phyloP scores from a whole-genome alignment of 2,113 vertebrate species.

The Mesembrinibis cayennensis region DNA sequence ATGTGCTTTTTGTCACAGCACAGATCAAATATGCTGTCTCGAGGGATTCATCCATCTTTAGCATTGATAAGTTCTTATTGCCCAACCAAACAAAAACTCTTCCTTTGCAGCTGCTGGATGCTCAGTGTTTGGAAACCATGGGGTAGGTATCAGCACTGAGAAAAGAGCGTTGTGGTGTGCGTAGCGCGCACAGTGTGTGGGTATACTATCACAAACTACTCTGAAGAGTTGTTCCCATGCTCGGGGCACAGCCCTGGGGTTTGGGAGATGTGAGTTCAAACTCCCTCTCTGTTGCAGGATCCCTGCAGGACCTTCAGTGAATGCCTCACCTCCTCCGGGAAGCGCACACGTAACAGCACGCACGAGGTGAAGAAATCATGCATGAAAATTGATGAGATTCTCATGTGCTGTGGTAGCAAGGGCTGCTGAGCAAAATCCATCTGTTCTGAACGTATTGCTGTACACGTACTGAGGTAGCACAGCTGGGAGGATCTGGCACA shows the following conservation, averaged over 20 bases:
- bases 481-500: neutral
- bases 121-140: neutral
- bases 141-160: neutral
- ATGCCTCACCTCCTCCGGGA: fast-evolving
- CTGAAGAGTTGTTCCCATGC: neutral
- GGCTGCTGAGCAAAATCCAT: neutral
- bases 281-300: neutral
- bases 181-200: too few relatives aligned
- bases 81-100: neutral
- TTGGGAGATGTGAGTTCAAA: neutral
- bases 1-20: neutral
- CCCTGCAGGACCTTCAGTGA: neutral
- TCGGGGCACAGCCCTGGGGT: neutral
- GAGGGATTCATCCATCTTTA: neutral
- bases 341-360: fast-evolving
- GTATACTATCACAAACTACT: neutral
- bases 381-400: fast-evolving
- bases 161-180: fast-evolving
- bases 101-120: neutral
- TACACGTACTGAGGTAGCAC: neutral
- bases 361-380: fast-evolving
- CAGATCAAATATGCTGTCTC: neutral
- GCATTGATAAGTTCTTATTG: neutral
- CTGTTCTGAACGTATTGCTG: fast-evolving
- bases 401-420: neutral